phyloP scores from a whole-genome alignment of 2,113 vertebrate species.

The Nestor notabilis region DNA sequence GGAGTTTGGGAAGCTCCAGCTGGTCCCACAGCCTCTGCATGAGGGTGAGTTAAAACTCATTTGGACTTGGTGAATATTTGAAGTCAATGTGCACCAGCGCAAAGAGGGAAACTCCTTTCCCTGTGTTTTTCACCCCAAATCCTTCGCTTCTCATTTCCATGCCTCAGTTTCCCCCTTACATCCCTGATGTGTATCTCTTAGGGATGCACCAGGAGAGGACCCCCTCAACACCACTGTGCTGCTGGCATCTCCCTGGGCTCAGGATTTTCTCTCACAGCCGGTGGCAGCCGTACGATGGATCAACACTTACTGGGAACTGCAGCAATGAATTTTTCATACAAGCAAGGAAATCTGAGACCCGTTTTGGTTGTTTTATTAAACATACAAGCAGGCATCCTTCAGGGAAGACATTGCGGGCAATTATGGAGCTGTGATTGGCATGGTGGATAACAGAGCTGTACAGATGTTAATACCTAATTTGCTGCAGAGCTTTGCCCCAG shows the following conservation, averaged over 20 bases:
- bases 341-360: conserved; percentile 44
- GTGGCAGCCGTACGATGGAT: neutral
- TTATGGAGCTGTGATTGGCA: neutral
- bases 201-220: neutral
- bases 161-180: neutral
- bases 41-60: neutral
- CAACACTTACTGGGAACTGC: neutral
- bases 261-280: neutral
- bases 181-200: fast-evolving
- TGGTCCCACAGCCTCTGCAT: neutral
- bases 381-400: conserved; percentile 36
- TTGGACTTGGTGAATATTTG: neutral
- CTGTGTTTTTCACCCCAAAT: neutral
- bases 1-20: neutral
- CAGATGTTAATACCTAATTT: conserved; percentile 45
- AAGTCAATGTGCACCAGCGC: fast-evolving
- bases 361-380: conserved; percentile 63
- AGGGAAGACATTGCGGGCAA: conserved; percentile 10
- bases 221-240: neutral
- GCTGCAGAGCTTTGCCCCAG: neutral
- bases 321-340: conserved; percentile 59
- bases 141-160: neutral
- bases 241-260: neutral
- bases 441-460: neutral
- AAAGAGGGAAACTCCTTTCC: neutral